phyloP scores from a whole-genome alignment of 2,888 invertebrate genomes.

The Cabera pusaria region DNA sequence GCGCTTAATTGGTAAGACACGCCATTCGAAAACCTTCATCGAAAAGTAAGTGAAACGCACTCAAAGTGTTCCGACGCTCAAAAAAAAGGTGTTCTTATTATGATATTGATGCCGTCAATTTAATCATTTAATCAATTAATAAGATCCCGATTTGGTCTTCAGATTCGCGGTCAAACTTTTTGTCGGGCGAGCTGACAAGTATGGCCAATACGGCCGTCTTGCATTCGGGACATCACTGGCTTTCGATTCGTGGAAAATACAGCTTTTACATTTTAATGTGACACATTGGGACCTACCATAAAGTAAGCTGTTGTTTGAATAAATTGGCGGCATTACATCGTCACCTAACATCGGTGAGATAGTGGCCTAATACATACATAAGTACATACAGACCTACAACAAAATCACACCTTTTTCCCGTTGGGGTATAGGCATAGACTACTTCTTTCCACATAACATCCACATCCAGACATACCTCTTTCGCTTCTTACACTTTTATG shows the following conservation, averaged over 20 bases:
- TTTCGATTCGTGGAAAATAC: slow-evolving; percentile 37
- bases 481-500: too few species aligned
- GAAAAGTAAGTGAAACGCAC: slow-evolving; percentile 16
- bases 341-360: too few species aligned
- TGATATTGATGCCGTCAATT: slow-evolving; percentile 31
- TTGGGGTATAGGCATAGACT: too few species aligned
- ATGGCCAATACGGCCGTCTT: slow-evolving; percentile 35
- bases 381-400: too few species aligned
- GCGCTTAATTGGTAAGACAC: not conserved
- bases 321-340: too few species aligned
- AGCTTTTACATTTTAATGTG: slow-evolving; percentile 27
- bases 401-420: too few species aligned
- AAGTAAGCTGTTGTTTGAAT: too few species aligned
- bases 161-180: slow-evolving; percentile 23
- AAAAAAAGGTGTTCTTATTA: slow-evolving; percentile 20
- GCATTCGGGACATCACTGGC: slow-evolving; percentile 41
- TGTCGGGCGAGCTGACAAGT: slow-evolving; percentile 24
- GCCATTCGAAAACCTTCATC: slow-evolving; percentile 5
- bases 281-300: slow-evolving; percentile 11
- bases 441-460: too few species aligned
- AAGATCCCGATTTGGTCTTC: slow-evolving; percentile 24
- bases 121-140: slow-evolving; percentile 34
- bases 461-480: too few species aligned
- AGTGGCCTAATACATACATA: too few species aligned
- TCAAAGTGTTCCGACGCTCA: slow-evolving; percentile 17